Evolutionary conservation across 2,888 invertebrate species (phyloP).

Genomic region (Nephrotoma flavescens): DNA sequence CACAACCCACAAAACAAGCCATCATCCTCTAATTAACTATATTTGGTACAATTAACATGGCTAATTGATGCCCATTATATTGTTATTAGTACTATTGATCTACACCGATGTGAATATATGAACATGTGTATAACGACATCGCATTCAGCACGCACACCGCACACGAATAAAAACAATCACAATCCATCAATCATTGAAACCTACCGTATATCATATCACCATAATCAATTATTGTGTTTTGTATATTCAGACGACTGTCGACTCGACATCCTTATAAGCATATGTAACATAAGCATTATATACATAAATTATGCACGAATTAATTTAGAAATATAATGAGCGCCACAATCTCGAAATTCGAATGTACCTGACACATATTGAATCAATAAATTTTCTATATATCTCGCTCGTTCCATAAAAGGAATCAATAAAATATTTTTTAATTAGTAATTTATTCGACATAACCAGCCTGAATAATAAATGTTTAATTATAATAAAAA

Average conservation of each 20-base stretch:
- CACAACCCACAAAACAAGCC: no score
- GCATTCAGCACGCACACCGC: not conserved
- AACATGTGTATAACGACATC: not conserved
- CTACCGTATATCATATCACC: not conserved
- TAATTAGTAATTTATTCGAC: not conserved
- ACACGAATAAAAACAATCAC: not conserved
- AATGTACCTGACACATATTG: not conserved
- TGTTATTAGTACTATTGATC: no score
- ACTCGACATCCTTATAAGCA: not conserved
- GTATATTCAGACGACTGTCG: not conserved
- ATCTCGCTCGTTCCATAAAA: not conserved
- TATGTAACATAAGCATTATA: not conserved
- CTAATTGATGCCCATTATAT: no score
- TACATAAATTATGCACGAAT: not conserved
- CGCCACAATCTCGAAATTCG: not conserved
- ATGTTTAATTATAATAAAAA: not conserved
- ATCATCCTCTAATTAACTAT: no score
- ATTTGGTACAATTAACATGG: no score
- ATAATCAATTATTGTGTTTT: not conserved
- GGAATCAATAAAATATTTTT: not conserved
- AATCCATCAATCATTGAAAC: not conserved
- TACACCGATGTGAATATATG: not conserved
- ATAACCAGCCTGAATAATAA: not conserved
- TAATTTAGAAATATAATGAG: not conserved
- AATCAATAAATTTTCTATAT: not conserved